Base-by-base conservation (phyloP, 37 sponge, comb jelly and placozoan genomes). In the Dysidea cf. avara region DNA sequence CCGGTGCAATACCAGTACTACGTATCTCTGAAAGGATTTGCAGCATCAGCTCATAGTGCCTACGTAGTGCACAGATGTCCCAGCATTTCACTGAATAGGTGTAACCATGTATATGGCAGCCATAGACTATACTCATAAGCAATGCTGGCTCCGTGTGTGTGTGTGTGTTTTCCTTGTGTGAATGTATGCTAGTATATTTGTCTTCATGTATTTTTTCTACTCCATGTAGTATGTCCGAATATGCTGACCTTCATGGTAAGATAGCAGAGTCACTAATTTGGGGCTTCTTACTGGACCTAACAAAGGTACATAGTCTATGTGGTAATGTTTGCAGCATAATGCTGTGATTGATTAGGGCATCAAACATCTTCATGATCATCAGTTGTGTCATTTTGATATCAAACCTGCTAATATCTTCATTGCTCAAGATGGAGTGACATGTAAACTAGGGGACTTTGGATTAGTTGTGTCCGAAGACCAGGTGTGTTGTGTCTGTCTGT, bases 351-450 rank as follows among this genome's bases (percentile, higher is more conserved):
- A 30, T 6, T 56, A 95, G 96, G 96, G 92, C 2, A 59, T 95
- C 40, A 80, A 80, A 24, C 91, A 95, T 50, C 75, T 95, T 1
- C 96, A 95, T 66, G 78, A 83, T 68, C 64, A 86, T 75, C 43
- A 72, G 2, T 65, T 90, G 16, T 75, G 90, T 64, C 96, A 95
- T 54, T 82, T 95, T 72, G 96, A 95, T 66, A 90, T 95, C 30
- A 95, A 95, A 67, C 96, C 96, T 24, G 87, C 80, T 46, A 95
- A 95, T 66, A 71, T 87, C n/a, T 95, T 95, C 77, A 72, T 91
- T 16, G 53, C 52, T 28, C 30, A 38, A 56, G 80, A 83, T 39
- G 76, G 80, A 32, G 2, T 37, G 17, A 72, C 82, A 4, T 91
- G 92, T 30, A 91, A 91, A 51, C 55, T 91, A 35, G 92, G 92